phyloP scores from a whole-genome alignment of 2,888 invertebrate species.

The Nebria brevicollis region DNA sequence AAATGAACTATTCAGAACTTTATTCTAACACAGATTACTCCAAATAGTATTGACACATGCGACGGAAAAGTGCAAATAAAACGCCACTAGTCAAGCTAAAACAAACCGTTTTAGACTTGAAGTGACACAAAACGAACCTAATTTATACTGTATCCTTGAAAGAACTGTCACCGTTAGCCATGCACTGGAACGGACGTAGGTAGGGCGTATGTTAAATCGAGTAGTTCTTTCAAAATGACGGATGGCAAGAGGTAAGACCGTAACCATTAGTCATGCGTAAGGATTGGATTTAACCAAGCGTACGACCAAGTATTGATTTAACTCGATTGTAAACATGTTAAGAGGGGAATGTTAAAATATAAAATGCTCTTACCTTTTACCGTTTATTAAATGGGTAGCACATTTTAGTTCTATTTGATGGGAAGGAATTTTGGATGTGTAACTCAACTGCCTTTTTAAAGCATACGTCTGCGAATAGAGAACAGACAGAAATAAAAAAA shows the following conservation, averaged over 20 bases:
- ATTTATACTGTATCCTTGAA: neutral
- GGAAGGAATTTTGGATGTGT: neutral
- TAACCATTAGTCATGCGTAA: slow-evolving; percentile 22
- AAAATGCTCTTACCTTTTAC: neutral
- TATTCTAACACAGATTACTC: no score
- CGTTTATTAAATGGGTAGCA: neutral
- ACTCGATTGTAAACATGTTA: neutral
- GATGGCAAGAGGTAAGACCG: neutral
- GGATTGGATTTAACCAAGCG: neutral
- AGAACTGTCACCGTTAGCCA: slow-evolving; percentile 32
- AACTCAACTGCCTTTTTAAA: neutral
- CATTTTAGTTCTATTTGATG: neutral
- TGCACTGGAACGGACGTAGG: slow-evolving; percentile 24
- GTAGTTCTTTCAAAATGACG: slow-evolving; percentile 2
- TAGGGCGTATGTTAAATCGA: neutral
- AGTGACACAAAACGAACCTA: slow-evolving; percentile 9
- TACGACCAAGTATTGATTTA: neutral
- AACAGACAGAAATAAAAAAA: neutral
- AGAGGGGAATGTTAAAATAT: neutral
- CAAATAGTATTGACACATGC: neutral
- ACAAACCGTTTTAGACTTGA: neutral
- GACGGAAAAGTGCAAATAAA: slow-evolving; percentile 8
- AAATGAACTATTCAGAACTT: no score
- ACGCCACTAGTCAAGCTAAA: slow-evolving; percentile 9
- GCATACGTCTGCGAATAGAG: neutral